Evolutionary conservation across 1,140 invertebrate genomes (phyloP), one percentile per base, ranked within the genome.

Genomic region (Lasioglossum albipes): DNA sequence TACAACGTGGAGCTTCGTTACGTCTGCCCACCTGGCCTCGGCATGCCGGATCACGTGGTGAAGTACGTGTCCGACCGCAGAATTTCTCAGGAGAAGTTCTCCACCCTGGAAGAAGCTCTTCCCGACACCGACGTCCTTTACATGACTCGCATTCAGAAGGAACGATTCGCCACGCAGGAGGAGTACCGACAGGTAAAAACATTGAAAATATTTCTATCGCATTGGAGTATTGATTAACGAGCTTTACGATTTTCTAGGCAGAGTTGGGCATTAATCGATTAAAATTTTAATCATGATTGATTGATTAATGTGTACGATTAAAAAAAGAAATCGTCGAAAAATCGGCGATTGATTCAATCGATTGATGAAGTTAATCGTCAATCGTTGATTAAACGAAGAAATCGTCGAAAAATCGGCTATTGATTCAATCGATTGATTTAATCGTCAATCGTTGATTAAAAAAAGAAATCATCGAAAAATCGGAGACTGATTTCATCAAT

Each of bases 121-220:
- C 95, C 96, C 0, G 97, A 98, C 72, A 99, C 98, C 7, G 99
- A 99, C 94, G 98, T 99, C 20, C 91, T 99, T 3, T 99, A 99
- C 87, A 98, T 99, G 96, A 99, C 99, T 0, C 95, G 99, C 82
- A 99, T 99, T 87, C 99, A 99, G 92, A 95, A 96, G 45, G 99
- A 99, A 94, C 94, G 99, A 84, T 99, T 99, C 93, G 88, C 94
- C 0, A 96, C 95, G 54, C 93, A 96, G 86, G 96, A 97, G 81
- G 98, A 99, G 88, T 99, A 99, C 92, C 94, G 98, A 73, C 95
- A 96, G 95, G 97, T 97, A 94, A 90, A 81, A 3, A 36, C 5
- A 36, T 3, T 3, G 36, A 36, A 36, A 3, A 36, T 5, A 36
- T 1, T 61, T 13, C 45, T 10, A 49, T n/a, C 13, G 22, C 12